phyloP scores from a whole-genome alignment of 2,113 vertebrate species.

The Hylia prasina region DNA sequence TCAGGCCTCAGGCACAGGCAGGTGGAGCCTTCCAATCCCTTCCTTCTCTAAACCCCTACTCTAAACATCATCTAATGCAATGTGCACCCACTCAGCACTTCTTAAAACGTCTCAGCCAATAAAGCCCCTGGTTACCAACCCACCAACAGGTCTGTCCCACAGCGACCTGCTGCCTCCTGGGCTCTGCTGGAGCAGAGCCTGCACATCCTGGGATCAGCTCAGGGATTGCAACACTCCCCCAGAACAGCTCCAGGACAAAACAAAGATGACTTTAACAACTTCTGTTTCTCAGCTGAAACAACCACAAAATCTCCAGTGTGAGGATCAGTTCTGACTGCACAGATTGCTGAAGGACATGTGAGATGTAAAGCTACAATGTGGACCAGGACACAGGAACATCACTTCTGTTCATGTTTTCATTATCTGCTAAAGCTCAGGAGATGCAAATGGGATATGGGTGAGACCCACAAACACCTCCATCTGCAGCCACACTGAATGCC shows the following conservation, averaged over 20 bases:
- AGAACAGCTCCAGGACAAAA: neutral
- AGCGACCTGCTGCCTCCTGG: neutral
- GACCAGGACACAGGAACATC: neutral
- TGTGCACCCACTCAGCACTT: neutral
- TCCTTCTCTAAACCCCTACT: fast-evolving
- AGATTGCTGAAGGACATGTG: neutral
- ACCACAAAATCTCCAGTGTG: neutral
- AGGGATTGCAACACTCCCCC: neutral
- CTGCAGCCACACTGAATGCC: neutral
- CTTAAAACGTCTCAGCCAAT: neutral
- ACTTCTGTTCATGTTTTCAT: fast-evolving
- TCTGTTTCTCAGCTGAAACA: neutral
- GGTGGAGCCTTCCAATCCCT: fast-evolving
- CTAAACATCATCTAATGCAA: neutral
- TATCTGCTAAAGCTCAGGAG: neutral
- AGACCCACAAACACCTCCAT: neutral
- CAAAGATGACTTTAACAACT: neutral
- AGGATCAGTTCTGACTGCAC: neutral
- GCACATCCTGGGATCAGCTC: neutral
- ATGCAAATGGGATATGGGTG: neutral
- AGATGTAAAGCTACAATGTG: neutral
- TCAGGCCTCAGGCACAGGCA: neutral
- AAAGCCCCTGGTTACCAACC: neutral
- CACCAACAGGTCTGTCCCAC: neutral
- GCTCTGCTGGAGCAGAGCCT: neutral